Percentiles rank a stretch among this genome's conserved stretches.
Conservation (phyloP, 92 coral and sea anemone species). For the Porites divaricata region DNA sequence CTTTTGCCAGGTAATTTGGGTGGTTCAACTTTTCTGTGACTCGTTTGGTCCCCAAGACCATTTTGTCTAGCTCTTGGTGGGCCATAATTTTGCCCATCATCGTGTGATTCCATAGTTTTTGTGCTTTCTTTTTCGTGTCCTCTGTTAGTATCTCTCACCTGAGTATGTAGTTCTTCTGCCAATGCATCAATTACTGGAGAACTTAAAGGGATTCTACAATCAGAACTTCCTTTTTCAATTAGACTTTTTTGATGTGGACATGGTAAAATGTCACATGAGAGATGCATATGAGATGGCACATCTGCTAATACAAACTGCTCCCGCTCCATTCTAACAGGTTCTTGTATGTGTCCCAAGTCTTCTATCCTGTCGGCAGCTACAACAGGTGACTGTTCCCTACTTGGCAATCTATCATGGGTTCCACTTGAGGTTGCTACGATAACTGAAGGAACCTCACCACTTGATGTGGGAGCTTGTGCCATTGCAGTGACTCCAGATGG, state of each 20-base stretch:
- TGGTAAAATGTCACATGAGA: conserved; percentile 93
- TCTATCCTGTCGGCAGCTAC: background rate
- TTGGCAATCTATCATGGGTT: background rate
- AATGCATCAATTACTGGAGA: conserved; percentile 25
- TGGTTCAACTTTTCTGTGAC: background rate
- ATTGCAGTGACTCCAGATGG: background rate
- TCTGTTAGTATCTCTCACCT: conserved; percentile 18
- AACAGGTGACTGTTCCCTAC: background rate
- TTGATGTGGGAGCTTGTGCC: background rate
- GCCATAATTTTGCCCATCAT: background rate
- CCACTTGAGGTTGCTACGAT: background rate
- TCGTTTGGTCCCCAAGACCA: conserved; percentile 20
- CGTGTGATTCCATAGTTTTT: background rate
- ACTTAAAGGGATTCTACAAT: conserved; percentile 25
- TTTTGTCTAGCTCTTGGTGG: conserved; percentile 3
- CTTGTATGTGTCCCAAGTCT: background rate
- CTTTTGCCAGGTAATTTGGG: background rate
- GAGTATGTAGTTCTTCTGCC: background rate
- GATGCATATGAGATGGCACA: conserved; percentile 90
- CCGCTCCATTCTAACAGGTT: background rate
- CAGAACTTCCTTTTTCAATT: conserved; percentile 17
- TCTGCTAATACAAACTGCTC: conserved; percentile 26
- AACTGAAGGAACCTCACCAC: background rate
- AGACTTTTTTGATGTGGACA: conserved; percentile 76
- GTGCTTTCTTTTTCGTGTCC: background rate